These are phyloP conservation scores for Spongia lamella DNA, from an alignment of 37 sponge, comb jelly and placozoan genomes.

Conservation along the genomic window DNA sequence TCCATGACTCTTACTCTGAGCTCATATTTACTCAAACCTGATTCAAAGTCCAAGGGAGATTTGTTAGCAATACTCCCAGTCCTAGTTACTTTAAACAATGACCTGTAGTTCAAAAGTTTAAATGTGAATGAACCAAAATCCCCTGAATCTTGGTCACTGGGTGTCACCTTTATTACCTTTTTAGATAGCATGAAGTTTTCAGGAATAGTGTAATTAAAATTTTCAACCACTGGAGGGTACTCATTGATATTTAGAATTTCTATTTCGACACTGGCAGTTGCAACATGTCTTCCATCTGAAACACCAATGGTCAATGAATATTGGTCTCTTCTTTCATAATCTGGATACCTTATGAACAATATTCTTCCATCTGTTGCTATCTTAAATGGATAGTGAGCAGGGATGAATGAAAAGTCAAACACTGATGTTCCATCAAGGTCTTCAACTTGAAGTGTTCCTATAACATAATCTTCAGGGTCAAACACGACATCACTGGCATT, in stretches of 20 bases:
- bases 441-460: constrained; percentile 26
- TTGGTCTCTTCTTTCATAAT: constrained; percentile 25
- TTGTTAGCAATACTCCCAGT: constrained; percentile 43
- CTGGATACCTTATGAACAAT: constrained; percentile 15
- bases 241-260: constrained; percentile 62
- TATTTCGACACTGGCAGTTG: constrained; percentile 31
- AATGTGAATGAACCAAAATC: constrained; percentile 36
- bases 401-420: constrained; percentile 23
- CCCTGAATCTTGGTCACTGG: constrained; percentile 42
- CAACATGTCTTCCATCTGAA: constrained; percentile 51
- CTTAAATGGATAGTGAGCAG: constrained; percentile 16
- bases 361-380: constrained; percentile 18
- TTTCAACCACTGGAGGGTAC: constrained; percentile 23
- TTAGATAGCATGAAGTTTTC: constrained; percentile 34
- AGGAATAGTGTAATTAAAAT: constrained; percentile 9
- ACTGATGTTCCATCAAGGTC: constrained; percentile 38
- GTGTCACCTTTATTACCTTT: constrained; percentile 23
- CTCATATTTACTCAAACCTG: constrained; percentile 15
- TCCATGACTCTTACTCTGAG: constrained; percentile 51
- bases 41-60: constrained; percentile 51
- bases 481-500: background rate
- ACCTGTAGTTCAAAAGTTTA: background rate
- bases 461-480: background rate
- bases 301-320: constrained; percentile 22
- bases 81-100: constrained; percentile 22